Evolutionary conservation across 2,888 invertebrate species (phyloP), one percentile per base, ranked within the genome.

Genomic region (Thymelicus sylvestris): DNA sequence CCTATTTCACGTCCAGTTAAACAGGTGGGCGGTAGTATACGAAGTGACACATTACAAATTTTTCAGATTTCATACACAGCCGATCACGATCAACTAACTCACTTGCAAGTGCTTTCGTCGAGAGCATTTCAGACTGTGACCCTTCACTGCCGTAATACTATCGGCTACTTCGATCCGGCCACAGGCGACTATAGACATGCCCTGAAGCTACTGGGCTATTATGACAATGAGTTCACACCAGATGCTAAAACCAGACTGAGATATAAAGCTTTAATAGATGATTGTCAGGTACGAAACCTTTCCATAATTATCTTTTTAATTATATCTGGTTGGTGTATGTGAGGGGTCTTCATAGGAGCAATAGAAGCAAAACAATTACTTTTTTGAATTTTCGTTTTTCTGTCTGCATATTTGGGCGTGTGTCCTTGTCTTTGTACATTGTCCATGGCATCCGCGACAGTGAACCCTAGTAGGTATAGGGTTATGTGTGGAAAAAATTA

Each of bases 61-160:
- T 52, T 88, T 87, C 61, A 98, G 97, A 95, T 98, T 75, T 95
- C 96, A 0, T 98, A 98, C 92, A 98, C 98, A 89, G 96, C 97
- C 0, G 97, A 98, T 83, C 96, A 96, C 81, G 96, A 96, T 76
- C 98, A 98, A 89, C 95, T 98, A 73, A 96, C 96, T 7, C 97
- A 97, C 93, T 94, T 98, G 8, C 98, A 98, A 88, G 88, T 98
- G 67, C 92, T 98, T 70, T 98, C 98, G 0, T 92, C 95, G 0
- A 94, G 94, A 59, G 98, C 98, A 0, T 93, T 95, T 15, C 98
- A 98, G 86, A 97, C 97, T 81, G 92, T 98, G 24, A 98, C 97
- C 0, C 97, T 97, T 86, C 96, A 98, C 82, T 98, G 98, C 83
- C 96, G 95, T 80, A 98, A 98, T 83, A 96, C 97, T 0, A 95